phyloP scores from a whole-genome alignment of 2,113 vertebrate species.

The Limnothrissa miodon region DNA sequence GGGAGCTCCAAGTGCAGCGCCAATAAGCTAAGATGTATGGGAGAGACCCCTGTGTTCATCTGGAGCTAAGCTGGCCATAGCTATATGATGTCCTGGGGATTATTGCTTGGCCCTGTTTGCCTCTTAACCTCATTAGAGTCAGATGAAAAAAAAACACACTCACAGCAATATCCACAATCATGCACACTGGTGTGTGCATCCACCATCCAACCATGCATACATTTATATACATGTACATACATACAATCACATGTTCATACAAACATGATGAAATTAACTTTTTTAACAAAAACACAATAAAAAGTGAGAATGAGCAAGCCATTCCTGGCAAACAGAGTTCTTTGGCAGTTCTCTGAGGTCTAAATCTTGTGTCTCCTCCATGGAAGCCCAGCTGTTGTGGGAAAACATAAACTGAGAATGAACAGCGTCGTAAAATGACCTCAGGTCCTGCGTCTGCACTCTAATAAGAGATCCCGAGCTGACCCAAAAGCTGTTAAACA shows the following conservation, averaged over 20 bases:
- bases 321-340: not conserved
- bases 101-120: conserved; percentile 35
- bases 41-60: conserved; percentile 41
- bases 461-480: conserved; percentile 51
- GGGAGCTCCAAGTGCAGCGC: not conserved
- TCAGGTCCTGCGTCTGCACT: conserved; percentile 31
- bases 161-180: conserved; percentile 21
- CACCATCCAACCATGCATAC: not conserved
- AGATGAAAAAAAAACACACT: conserved; percentile 38
- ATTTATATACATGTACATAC: conserved; percentile 21
- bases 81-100: conserved; percentile 32
- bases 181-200: not conserved
- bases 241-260: not conserved
- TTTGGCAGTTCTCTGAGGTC: conserved; percentile 50
- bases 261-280: conserved; percentile 2
- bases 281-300: conserved; percentile 11
- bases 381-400: conserved; percentile 44
- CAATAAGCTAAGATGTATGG: not conserved
- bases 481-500: conserved; percentile 7
- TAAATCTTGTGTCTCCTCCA: conserved; percentile 63
- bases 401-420: conserved; percentile 55
- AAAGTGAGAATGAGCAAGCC: not conserved
- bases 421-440: conserved; percentile 46
- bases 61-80: conserved; percentile 40
- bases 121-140: conserved; percentile 50